Conservation (phyloP, 2,888 invertebrate species). For the Taenaris catops region DNA sequence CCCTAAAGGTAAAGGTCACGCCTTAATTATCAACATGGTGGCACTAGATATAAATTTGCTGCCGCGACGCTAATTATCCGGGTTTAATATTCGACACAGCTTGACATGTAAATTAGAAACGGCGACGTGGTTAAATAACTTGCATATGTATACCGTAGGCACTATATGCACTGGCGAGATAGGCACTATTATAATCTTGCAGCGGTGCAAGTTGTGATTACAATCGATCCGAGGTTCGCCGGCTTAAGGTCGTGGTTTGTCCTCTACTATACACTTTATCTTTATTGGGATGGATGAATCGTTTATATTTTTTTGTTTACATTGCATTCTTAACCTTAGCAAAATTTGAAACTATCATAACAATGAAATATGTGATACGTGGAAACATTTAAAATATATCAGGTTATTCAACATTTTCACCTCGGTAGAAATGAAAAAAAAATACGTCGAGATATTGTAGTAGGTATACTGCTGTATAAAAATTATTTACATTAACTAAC, state of each 20-base stretch:
- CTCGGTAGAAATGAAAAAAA: no score
- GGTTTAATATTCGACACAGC: no score
- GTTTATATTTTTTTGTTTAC: slow-evolving; percentile 5
- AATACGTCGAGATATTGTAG: no score
- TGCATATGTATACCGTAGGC: slow-evolving; percentile 49
- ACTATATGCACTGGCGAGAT: slow-evolving; percentile 21
- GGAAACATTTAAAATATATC: not conserved
- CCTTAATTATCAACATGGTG: no score
- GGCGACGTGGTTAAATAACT: slow-evolving; percentile 66
- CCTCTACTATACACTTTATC: slow-evolving; percentile 6
- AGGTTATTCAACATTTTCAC: no score
- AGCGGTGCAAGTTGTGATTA: slow-evolving; percentile 18
- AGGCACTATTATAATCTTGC: slow-evolving; percentile 11
- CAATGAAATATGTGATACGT: no score
- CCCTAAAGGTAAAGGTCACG: no score
- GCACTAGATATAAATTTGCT: no score
- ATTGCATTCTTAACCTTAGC: not conserved
- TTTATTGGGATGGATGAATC: not conserved
- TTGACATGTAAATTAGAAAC: no score
- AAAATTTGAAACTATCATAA: not conserved
- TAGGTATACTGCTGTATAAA: no score
- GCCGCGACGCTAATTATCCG: no score
- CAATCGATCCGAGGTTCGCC: slow-evolving; percentile 11
- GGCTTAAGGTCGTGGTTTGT: slow-evolving; percentile 15
- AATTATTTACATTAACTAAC: no score